Evolutionary conservation across 2,113 vertebrate species (phyloP), one percentile per base, ranked within the genome.

Genomic region (Gila orcuttii): DNA sequence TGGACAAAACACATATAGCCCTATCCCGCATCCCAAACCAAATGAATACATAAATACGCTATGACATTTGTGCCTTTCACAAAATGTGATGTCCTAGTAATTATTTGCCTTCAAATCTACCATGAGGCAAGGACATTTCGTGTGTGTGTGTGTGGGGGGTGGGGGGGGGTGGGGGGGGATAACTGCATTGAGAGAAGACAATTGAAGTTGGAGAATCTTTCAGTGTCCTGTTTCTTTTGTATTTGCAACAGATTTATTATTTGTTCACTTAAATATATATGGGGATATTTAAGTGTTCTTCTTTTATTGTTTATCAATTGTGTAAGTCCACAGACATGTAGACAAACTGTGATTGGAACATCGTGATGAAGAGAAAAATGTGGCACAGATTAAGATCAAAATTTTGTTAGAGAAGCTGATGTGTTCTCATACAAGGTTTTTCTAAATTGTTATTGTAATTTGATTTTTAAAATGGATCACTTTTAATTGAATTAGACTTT

Each of bases 101-200:
- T 8, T 15, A 1, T 17, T 28, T 62, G 36, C 25, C 55, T 76
- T 89, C 62, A 85, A 62, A 80, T 91, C 85, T 93, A 90, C 79
- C 86, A 79, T 10, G 0, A 79, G 86, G 68, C 80, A 33, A 33
- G 64, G 64, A 75, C 42, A 36, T 74, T 74, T n/a, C 1, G 11
- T 62, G 13, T 17, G 59, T 62, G 25, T 82, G 52, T 79, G 50
- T 76, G 9, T 84, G 33, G n/a, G n/a, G n/a, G n/a, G n/a, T n/a
- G n/a, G n/a, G n/a, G n/a, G n/a, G n/a, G n/a, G n/a, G n/a, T n/a
- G n/a, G n/a, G n/a, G n/a, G n/a, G n/a, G n/a, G n/a, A n/a, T n/a
- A n/a, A 81, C 86, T 86, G 84, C 90, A 84, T 79, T 88, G 87
- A 17, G 45, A 52, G 15, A 33, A 50, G 7, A 86, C 73, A 33